Evolutionary conservation across 2,888 invertebrate species (phyloP).

Genomic region (Cheilosia vernalis): DNA sequence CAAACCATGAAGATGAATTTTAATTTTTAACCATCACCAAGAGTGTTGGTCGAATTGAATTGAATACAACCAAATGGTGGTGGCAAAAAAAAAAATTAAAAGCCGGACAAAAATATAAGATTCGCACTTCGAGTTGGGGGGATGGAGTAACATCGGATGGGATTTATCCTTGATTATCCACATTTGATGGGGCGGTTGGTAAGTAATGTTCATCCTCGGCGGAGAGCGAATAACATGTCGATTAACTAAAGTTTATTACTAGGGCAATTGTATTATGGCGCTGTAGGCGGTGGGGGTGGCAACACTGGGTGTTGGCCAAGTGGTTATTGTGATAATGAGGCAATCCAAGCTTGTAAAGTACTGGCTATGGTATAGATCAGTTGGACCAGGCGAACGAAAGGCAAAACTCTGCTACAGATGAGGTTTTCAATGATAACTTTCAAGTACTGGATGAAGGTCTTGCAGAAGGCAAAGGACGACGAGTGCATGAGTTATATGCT

Average conservation of each 20-base stretch:
- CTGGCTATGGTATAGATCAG: neutral
- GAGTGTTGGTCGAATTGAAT: conserved; percentile 65
- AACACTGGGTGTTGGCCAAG: neutral
- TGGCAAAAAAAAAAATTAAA: neutral
- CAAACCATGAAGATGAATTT: conserved; percentile 74
- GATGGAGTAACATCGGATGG: conserved; percentile 14
- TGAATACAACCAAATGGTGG: conserved; percentile 43
- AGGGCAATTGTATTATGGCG: conserved; percentile 43
- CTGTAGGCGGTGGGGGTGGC: conserved; percentile 5
- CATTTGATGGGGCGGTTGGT: conserved; percentile 8
- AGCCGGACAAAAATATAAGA: conserved; percentile 54
- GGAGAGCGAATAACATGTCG: conserved; percentile 62
- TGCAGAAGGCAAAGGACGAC: no score
- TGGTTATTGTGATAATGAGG: neutral
- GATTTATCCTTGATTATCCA: conserved; percentile 62
- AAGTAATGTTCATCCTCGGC: conserved; percentile 48
- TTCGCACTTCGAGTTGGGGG: conserved; percentile 54
- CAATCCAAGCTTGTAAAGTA: neutral
- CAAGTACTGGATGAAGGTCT: no score
- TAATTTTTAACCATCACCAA: conserved; percentile 68
- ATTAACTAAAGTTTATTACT: conserved; percentile 69
- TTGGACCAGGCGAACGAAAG: no score
- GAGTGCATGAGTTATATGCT: no score
- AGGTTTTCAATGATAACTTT: no score
- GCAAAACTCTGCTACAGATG: no score